These are phyloP conservation scores for Lytechinus pictus DNA, from an alignment of 35 echinoderm and acorn worm genomes.

Conservation along the genomic window DNA sequence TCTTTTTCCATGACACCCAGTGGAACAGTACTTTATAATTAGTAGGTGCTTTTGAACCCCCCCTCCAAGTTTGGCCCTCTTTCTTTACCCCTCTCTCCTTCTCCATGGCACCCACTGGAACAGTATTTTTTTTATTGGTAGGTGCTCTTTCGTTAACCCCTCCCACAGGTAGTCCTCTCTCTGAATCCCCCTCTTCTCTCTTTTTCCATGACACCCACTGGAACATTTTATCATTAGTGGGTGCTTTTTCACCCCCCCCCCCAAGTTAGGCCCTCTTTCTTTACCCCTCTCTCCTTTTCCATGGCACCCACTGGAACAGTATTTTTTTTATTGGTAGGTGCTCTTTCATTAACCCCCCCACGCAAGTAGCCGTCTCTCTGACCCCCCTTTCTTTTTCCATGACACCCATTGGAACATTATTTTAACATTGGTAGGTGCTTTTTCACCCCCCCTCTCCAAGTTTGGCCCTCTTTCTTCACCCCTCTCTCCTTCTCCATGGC, in stretches of 20 bases:
- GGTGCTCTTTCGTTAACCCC: background rate
- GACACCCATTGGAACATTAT: too few relatives aligned
- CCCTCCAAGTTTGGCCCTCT: background rate
- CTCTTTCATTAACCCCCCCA: too few relatives aligned
- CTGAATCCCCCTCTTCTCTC: background rate
- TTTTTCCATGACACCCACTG: slow-evolving; percentile 84
- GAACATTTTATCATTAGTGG: slow-evolving; percentile 97
- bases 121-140: background rate
- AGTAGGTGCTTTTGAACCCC: background rate
- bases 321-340: too few relatives aligned
- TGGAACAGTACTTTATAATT: too few relatives aligned
- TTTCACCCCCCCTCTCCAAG: background rate
- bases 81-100: background rate
- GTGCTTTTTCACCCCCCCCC: background rate
- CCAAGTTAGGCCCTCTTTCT: too few relatives aligned
- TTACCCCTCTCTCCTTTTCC: background rate
- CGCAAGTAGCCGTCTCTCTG: background rate
- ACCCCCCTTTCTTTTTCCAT: background rate
- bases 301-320: too few relatives aligned
- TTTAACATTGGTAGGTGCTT: background rate
- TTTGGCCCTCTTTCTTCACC: background rate
- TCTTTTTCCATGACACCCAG: background rate
- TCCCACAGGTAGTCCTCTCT: background rate
- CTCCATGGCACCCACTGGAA: background rate
- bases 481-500: background rate